Evolutionary conservation across 1,140 invertebrate genomes (phyloP), one percentile per base, ranked within the genome.

Genomic region (Sycophaga agraensis): DNA sequence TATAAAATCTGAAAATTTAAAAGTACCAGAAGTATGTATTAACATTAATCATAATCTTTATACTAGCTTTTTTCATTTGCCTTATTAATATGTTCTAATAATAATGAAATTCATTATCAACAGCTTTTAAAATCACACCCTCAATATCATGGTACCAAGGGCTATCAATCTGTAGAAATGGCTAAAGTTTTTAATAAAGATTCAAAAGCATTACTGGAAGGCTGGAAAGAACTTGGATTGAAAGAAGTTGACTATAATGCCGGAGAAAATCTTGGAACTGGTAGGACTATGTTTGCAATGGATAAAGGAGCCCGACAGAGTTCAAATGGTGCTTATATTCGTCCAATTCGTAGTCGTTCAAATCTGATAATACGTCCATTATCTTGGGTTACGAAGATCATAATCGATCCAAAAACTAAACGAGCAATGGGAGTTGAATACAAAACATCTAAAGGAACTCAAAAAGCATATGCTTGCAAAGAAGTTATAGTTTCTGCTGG

Each of bases 401-500:
- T 60, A 0, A 65, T 65, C 11, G 31, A 60, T 16, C 9, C 19
- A 2, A 16, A 21, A 22, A 31, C 45, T 21, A 60, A 60, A 19
- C 31, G 17, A n/a, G 53, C 63, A 0, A 17, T 14, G 6, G 57
- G 58, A 1, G 40, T 65, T 4, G 45, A 65, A 19, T 65, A 60
- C 35, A 24, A n/a, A 2, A 19, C 12, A 9, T 31, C 26, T 7
- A 19, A 14, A 0, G 17, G 19, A n/a, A n/a, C 0, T 2, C 17
- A 21, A 8, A 21, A 17, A 39, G 78, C 72, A 0, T 67, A 54
- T n/a, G 80, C 85, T 1, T 82, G 79, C 46, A 84, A 85, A 12
- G 88, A 89, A 74, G 76, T 83, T 0, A 74, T 83, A 22, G 50
- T 83, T 1, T 73, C 72, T 5, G 80, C 77, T 9, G 82, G 82